Evolutionary conservation across 2,888 invertebrate genomes (phyloP).

Genomic region (Mimachlamys varia): DNA sequence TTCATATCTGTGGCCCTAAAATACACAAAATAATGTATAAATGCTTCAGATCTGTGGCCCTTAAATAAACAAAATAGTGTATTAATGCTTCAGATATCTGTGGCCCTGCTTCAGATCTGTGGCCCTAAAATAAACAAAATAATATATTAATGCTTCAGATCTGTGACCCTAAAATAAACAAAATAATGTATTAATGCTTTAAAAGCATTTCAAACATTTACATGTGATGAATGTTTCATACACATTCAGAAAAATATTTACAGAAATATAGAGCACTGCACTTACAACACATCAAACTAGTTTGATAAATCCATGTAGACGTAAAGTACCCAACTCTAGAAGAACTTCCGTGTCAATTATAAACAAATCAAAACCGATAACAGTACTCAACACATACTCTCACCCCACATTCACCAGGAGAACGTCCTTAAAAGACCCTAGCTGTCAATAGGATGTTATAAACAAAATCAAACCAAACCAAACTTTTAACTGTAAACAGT

Average conservation of each 20-base stretch:
- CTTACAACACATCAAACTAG: too few species aligned
- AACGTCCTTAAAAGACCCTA: too few species aligned
- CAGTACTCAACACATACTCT: too few species aligned
- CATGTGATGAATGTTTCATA: not conserved
- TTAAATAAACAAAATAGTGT: slow-evolving; percentile 67
- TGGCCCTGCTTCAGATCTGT: slow-evolving; percentile 89
- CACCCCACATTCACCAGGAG: too few species aligned
- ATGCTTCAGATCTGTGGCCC: slow-evolving; percentile 86
- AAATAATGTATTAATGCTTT: slow-evolving; percentile 64
- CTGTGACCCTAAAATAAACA: slow-evolving; percentile 83
- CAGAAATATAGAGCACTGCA: not conserved
- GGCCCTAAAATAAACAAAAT: slow-evolving; percentile 79
- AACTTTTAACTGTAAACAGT: too few species aligned
- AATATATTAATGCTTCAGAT: slow-evolving; percentile 83
- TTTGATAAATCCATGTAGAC: not conserved
- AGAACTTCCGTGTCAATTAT: too few species aligned
- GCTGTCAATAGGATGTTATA: too few species aligned
- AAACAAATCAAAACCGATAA: too few species aligned
- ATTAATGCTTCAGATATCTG: too few species aligned
- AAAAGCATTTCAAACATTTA: slow-evolving; percentile 79
- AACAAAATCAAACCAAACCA: too few species aligned
- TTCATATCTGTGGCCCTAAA: slow-evolving; percentile 86
- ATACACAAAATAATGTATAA: slow-evolving; percentile 4
- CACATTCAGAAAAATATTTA: not conserved
- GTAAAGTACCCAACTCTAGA: too few species aligned